Conservation (phyloP, 2,113 vertebrate genomes). For the Chionodraco myersi region DNA sequence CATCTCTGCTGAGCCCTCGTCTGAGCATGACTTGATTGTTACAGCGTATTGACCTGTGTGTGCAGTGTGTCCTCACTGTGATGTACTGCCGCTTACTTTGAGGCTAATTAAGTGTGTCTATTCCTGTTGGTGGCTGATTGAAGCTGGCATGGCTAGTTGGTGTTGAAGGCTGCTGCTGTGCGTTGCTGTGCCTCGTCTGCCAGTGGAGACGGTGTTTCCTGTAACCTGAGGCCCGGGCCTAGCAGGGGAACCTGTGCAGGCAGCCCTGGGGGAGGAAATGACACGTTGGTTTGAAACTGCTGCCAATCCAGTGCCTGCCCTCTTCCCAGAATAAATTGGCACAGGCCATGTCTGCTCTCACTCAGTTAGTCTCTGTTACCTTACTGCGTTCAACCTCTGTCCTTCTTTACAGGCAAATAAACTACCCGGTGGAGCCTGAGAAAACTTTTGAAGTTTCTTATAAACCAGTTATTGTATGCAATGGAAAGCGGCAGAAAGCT, state of each 20-base stretch:
- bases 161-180: slow-evolving; percentile 78
- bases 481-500: slow-evolving; percentile 26
- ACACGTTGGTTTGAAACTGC: slow-evolving; percentile 78
- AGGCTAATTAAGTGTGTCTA: slow-evolving; percentile 76
- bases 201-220: slow-evolving; percentile 78
- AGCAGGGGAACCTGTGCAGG: slow-evolving; percentile 65
- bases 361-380: slow-evolving; percentile 53
- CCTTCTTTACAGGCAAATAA: slow-evolving; percentile 32
- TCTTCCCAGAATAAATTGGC: slow-evolving; percentile 55
- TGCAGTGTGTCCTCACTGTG: slow-evolving; percentile 48
- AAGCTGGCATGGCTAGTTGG: slow-evolving; percentile 62
- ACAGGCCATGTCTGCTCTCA: slow-evolving; percentile 49
- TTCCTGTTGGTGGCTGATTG: slow-evolving; percentile 64
- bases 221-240: slow-evolving; percentile 76
- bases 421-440: slow-evolving; percentile 4
- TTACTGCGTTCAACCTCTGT: slow-evolving; percentile 37
- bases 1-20: slow-evolving; percentile 39
- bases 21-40: slow-evolving; percentile 26
- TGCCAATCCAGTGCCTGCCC: slow-evolving; percentile 65
- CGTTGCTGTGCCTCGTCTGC: slow-evolving; percentile 62
- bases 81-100: slow-evolving; percentile 44
- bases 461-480: slow-evolving; percentile 16
- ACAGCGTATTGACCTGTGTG: slow-evolving; percentile 28
- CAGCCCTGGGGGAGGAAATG: slow-evolving; percentile 72
- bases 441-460: slow-evolving; percentile 21